Base-by-base conservation (phyloP, 2,113 vertebrate genomes). In the Phoxinus phoxinus region DNA sequence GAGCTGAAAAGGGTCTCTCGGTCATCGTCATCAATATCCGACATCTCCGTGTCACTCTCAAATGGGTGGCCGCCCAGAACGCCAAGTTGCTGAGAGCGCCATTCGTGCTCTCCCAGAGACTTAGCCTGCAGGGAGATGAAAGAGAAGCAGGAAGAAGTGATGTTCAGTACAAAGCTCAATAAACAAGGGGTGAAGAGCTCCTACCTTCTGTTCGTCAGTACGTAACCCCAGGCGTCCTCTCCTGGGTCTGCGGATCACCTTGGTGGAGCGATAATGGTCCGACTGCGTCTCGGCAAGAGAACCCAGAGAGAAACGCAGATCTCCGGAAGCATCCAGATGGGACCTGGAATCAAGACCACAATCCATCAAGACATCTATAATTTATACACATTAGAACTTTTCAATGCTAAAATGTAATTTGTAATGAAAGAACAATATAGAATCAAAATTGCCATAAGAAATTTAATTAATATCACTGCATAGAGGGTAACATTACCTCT, bases 31-130 rank as follows among this genome's bases (percentile, higher is more conserved):
- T 99, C 98, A 0, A 99, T 98, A 92, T 99, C 98, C 0, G 98
- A 99, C 96, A 99, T 97, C 93, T 99, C 98, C 0, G 98, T 99
- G 92, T 99, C 98, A 6, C 98, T 99, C 91, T 99, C 98, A 51
- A 99, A 99, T 0, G 94, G 96, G 88, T 99, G 98, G 58, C 96
- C 96, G 51, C 96, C 96, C 87, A 99, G 91, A 44, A 98, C 94
- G 0, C 97, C 95, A 0, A 99, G 95, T 92, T 97, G 98, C 90
- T 99, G 98, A 0, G 96, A 96, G 89, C 97, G 96, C 98, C 98
- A 99, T 81, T 99, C 98, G 0, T 98, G 97, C 90, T 99, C 98
- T 0, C 97, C 97, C 76, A 99, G 94, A 0, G 97, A 99, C 88
- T 99, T 98, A 0, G 98, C 97, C 98, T 99, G 86, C 23, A 61